phyloP scores from a whole-genome alignment of 2,113 vertebrate genomes.

The Fulica atra region DNA sequence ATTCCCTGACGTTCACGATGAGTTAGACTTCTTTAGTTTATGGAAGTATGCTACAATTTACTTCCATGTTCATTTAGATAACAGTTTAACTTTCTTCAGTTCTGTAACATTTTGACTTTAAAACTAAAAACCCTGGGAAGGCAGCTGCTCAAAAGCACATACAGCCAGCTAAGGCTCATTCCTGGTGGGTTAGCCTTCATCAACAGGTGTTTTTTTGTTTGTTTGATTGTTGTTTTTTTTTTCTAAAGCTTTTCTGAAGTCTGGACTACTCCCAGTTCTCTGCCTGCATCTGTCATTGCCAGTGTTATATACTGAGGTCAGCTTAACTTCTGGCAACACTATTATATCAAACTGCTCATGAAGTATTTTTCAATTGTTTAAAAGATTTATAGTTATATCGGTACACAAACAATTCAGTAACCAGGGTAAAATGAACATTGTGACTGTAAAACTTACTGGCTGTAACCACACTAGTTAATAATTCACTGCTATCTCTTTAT shows the following conservation, averaged over 20 bases:
- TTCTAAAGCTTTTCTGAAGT: neutral
- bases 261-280: neutral
- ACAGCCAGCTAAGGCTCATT: neutral
- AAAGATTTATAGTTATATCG: neutral
- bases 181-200: neutral
- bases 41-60: neutral
- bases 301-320: neutral
- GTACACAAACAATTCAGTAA: neutral
- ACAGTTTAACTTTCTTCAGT: neutral
- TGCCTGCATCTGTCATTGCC: neutral
- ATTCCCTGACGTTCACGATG: neutral
- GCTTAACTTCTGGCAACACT: neutral
- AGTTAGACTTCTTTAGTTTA: neutral
- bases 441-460: neutral
- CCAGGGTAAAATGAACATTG: neutral
- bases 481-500: neutral
- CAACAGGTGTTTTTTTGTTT: neutral
- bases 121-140: neutral
- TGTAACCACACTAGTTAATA: constrained; percentile 9
- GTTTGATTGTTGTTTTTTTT: neutral
- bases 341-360: neutral
- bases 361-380: neutral
- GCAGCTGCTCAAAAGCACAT: neutral
- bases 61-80: neutral
- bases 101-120: neutral